Conservation (phyloP, 1,140 invertebrate genomes). For the Magallana ariakensis region DNA sequence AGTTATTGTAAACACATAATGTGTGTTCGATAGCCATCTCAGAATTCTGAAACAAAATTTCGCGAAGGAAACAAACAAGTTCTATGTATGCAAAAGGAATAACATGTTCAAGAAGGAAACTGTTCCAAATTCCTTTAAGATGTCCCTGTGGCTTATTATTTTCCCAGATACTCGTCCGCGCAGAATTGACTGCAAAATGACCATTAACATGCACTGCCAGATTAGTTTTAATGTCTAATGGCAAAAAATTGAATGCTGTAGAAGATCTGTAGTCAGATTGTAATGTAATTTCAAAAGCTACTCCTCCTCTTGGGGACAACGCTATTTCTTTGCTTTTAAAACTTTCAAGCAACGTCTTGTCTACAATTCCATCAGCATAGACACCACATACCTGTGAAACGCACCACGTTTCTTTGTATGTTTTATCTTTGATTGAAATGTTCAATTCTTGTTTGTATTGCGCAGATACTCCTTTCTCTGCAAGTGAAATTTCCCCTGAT, state of each 20-base stretch:
- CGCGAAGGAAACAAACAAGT: slow-evolving; percentile 17
- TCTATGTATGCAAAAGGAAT: slow-evolving; percentile 67
- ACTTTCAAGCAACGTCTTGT: slow-evolving; percentile 46
- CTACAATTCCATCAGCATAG: slow-evolving; percentile 40
- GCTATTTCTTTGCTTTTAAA: slow-evolving; percentile 58
- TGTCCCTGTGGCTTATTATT: slow-evolving; percentile 43
- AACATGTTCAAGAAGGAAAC: slow-evolving; percentile 61
- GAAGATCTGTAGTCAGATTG: background rate
- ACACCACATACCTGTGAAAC: slow-evolving; percentile 66
- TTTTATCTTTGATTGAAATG: slow-evolving; percentile 19
- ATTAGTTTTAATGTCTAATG: slow-evolving; percentile 70
- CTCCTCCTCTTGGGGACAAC: slow-evolving; percentile 71
- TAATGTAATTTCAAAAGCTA: slow-evolving; percentile 59
- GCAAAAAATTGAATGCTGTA: slow-evolving; percentile 74
- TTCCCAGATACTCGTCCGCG: slow-evolving; percentile 72
- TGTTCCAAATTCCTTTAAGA: slow-evolving; percentile 70
- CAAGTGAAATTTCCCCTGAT: background rate
- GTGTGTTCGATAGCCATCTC: background rate
- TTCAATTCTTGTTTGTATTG: slow-evolving; percentile 16
- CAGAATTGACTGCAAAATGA: slow-evolving; percentile 76
- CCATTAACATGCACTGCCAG: slow-evolving; percentile 76
- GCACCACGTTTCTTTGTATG: slow-evolving; percentile 60
- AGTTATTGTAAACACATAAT: background rate
- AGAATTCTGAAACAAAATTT: background rate
- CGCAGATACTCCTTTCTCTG: background rate